Conservation (phyloP, 2,888 invertebrate genomes). For the Acanthopleura granulata region DNA sequence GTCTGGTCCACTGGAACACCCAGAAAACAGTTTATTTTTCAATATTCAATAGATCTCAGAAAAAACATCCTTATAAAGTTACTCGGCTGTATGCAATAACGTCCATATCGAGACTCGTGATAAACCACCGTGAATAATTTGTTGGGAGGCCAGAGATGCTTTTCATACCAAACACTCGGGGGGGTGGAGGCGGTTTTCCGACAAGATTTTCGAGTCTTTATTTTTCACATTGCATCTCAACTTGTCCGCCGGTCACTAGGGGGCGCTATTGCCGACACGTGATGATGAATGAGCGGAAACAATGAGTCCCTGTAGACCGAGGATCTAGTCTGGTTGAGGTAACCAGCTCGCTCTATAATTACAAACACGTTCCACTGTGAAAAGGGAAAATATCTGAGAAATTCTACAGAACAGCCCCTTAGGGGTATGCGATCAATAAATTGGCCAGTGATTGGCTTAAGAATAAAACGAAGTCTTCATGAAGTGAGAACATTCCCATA, state of each 20-base stretch:
- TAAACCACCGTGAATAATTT: too few relatives aligned
- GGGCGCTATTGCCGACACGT: neutral
- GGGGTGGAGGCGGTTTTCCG: too few relatives aligned
- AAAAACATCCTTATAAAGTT: too few relatives aligned
- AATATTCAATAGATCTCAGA: too few relatives aligned
- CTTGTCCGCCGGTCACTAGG: neutral
- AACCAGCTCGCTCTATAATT: neutral
- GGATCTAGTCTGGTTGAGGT: neutral
- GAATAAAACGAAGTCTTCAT: conserved; percentile 1
- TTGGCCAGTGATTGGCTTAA: neutral
- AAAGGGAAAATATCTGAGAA: neutral
- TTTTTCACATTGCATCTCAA: too few relatives aligned
- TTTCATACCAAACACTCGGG: too few relatives aligned
- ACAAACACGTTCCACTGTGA: neutral
- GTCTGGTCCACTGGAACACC: too few relatives aligned
- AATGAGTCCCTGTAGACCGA: neutral
- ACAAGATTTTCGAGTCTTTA: too few relatives aligned
- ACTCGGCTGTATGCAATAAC: too few relatives aligned
- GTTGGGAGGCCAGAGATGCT: too few relatives aligned
- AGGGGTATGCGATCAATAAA: neutral
- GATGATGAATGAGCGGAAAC: neutral
- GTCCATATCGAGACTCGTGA: too few relatives aligned
- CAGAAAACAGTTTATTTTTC: too few relatives aligned
- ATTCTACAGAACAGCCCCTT: neutral
- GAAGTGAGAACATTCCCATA: neutral